Conservation (phyloP, 2,888 invertebrate genomes). For the Anodontia alba region DNA sequence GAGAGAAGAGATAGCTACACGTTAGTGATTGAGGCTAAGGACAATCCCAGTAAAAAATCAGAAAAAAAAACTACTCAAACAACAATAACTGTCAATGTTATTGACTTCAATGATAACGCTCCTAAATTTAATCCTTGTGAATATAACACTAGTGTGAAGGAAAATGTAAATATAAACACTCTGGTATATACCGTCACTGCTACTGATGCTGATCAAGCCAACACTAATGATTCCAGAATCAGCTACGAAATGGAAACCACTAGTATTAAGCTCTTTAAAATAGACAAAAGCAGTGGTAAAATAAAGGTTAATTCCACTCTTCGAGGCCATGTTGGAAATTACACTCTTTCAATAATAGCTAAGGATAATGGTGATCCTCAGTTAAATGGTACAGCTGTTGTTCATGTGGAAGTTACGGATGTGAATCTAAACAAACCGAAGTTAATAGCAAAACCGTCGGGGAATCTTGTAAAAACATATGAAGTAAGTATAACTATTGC, state of each 20-base stretch:
- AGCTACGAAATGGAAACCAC: neutral
- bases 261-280: constrained; percentile 25
- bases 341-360: constrained; percentile 32
- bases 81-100: constrained; percentile 24
- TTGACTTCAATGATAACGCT: constrained; percentile 51
- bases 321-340: constrained; percentile 22
- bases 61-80: constrained; percentile 24
- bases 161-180: constrained; percentile 15
- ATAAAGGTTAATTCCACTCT: constrained; percentile 40
- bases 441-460: constrained; percentile 22
- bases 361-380: constrained; percentile 37
- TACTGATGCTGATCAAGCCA: constrained; percentile 30
- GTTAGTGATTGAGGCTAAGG: constrained; percentile 35
- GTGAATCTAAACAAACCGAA: constrained; percentile 46
- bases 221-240: constrained; percentile 27
- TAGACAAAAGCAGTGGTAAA: constrained; percentile 25
- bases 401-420: constrained; percentile 39
- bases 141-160: constrained; percentile 19
- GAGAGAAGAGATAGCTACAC: constrained; percentile 26
- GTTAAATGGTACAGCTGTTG: constrained; percentile 14
- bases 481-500: constrained; percentile 56
- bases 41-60: constrained; percentile 24
- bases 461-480: constrained; percentile 31
- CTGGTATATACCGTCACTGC: constrained; percentile 27
- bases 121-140: constrained; percentile 29